Conservation (phyloP, 2,888 invertebrate species). For the Orthosia gracilis region DNA sequence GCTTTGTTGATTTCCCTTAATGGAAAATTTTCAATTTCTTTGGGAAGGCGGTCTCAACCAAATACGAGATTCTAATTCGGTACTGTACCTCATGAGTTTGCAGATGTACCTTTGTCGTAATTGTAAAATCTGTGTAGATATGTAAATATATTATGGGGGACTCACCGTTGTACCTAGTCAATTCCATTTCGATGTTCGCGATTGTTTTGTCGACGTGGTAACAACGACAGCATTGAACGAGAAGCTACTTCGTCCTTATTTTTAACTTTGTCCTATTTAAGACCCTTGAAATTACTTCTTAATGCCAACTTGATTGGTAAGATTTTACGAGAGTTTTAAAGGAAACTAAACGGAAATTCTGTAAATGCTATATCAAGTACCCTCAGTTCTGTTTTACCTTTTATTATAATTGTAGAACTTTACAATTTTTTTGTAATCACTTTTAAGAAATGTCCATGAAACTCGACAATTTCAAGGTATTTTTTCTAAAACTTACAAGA, state of each 20-base stretch:
- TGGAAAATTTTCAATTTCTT: slow-evolving; percentile 72
- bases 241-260: slow-evolving; percentile 23
- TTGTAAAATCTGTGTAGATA: slow-evolving; percentile 42
- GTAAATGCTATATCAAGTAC: slow-evolving; percentile 3
- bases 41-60: slow-evolving; percentile 52
- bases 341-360: slow-evolving; percentile 35
- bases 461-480: neutral
- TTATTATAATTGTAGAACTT: neutral
- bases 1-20: slow-evolving; percentile 74
- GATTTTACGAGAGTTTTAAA: slow-evolving; percentile 58
- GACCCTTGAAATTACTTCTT: slow-evolving; percentile 67
- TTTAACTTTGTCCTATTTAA: slow-evolving; percentile 55
- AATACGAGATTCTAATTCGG: slow-evolving; percentile 60
- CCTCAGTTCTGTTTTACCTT: slow-evolving; percentile 13
- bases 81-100: slow-evolving; percentile 45
- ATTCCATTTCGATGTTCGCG: slow-evolving; percentile 26
- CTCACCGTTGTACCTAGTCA: slow-evolving; percentile 12
- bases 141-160: neutral
- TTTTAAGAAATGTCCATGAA: neutral
- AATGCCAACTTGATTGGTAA: slow-evolving; percentile 68
- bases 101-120: slow-evolving; percentile 42
- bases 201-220: slow-evolving; percentile 33
- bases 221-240: slow-evolving; percentile 15
- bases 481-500: too few relatives aligned
- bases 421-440: neutral